These are phyloP conservation scores for Portevinia maculata DNA, from an alignment of 2,888 invertebrate species.

Conservation along the genomic window DNA sequence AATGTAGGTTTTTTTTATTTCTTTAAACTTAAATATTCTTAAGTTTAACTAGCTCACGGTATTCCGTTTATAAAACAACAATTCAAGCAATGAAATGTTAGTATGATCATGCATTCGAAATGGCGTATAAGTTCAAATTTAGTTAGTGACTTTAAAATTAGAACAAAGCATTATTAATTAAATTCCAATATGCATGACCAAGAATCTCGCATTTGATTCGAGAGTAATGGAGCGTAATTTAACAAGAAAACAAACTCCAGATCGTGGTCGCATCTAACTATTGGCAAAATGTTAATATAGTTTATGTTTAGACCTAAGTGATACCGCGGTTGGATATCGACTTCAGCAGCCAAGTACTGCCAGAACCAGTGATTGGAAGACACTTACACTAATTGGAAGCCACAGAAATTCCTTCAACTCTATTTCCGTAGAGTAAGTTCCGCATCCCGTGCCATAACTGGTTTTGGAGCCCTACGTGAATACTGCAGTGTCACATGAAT, in stretches of 20 bases:
- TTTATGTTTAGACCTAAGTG: too few species aligned
- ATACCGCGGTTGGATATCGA: background rate
- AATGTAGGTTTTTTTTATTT: background rate
- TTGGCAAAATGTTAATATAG: background rate
- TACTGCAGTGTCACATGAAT: too few species aligned
- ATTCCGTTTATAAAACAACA: background rate
- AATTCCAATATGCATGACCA: background rate
- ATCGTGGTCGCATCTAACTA: background rate
- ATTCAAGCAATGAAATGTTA: background rate
- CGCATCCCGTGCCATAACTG: too few species aligned
- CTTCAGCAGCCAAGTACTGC: background rate
- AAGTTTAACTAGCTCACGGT: slow-evolving; percentile 10
- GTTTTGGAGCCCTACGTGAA: too few species aligned
- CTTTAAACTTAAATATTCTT: background rate
- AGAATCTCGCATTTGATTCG: background rate
- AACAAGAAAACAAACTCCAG: background rate
- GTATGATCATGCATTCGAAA: background rate
- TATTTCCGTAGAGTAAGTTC: too few species aligned
- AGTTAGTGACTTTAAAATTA: background rate
- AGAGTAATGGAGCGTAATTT: background rate
- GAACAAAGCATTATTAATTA: background rate
- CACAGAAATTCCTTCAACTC: too few species aligned
- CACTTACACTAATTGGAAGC: too few species aligned
- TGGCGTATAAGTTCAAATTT: slow-evolving; percentile 27
- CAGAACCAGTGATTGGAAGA: background rate